phyloP scores from a whole-genome alignment of 64 coral and sea anemone species.

The Dendronephthya gigantea region DNA sequence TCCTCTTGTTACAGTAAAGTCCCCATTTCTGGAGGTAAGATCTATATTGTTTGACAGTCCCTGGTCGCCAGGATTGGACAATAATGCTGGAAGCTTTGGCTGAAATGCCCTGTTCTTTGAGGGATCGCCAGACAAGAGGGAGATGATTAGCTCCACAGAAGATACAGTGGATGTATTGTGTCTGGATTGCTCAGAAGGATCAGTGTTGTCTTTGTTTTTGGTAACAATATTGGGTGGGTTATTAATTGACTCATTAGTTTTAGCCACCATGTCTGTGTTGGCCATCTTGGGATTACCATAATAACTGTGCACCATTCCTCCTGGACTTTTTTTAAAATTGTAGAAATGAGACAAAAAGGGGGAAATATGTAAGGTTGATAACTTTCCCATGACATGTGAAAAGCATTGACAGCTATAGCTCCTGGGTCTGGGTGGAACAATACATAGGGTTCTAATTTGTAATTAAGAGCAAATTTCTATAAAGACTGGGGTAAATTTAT shows the following conservation, averaged over 20 bases:
- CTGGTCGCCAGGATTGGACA: not conserved
- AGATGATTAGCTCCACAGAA: not conserved
- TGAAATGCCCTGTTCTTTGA: not conserved
- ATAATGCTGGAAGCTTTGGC: not conserved
- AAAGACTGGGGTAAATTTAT: conserved; percentile 5
- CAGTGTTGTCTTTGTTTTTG: not conserved
- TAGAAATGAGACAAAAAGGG: conserved; percentile 20
- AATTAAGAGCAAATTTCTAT: conserved; percentile 1
- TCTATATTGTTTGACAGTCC: not conserved
- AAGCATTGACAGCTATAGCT: conserved; percentile 5
- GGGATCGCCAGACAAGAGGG: conserved; percentile 6
- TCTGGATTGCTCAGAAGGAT: too few relatives aligned
- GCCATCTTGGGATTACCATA: not conserved
- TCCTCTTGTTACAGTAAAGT: conserved; percentile 1
- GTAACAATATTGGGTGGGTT: not conserved
- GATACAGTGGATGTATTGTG: not conserved
- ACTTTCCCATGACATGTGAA: not conserved
- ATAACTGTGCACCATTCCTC: not conserved
- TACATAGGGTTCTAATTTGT: not conserved
- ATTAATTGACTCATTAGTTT: not conserved
- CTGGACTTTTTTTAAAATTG: not conserved
- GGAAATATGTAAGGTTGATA: conserved; percentile 15
- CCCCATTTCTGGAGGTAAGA: conserved; percentile 14
- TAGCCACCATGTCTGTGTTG: not conserved
- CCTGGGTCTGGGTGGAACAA: not conserved